These are phyloP conservation scores for Mythimna loreyi DNA, from an alignment of 2,888 invertebrate genomes.

Conservation along the genomic window DNA sequence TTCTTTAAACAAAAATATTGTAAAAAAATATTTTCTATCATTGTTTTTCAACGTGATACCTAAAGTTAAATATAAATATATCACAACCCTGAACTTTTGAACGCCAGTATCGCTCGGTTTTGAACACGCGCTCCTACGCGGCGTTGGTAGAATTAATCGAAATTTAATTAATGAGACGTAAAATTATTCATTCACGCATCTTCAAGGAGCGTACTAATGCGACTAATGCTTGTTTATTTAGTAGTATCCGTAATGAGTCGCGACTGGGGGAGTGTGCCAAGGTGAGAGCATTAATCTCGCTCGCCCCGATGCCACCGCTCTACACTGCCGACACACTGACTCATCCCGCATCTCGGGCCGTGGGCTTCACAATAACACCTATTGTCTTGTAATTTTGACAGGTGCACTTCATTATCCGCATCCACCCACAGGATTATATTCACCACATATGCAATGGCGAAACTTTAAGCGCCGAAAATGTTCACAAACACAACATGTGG, in stretches of 20 bases:
- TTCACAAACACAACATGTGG: conserved; percentile 12
- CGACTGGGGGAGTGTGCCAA: conserved; percentile 62
- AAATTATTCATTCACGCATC: conserved; percentile 51
- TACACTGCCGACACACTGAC: conserved; percentile 51
- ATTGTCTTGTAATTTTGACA: conserved; percentile 59
- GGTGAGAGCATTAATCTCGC: conserved; percentile 59
- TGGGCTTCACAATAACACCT: conserved; percentile 61
- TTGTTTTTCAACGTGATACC: conserved; percentile 18
- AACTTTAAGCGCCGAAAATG: conserved; percentile 16
- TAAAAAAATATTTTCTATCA: not conserved
- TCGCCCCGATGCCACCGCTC: conserved; percentile 28
- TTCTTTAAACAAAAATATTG: not conserved
- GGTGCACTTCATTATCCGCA: conserved; percentile 56
- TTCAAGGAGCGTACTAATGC: conserved; percentile 31
- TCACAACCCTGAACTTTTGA: conserved; percentile 56
- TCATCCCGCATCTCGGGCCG: conserved; percentile 50
- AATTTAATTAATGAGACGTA: conserved; percentile 48
- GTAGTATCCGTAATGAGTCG: conserved; percentile 55
- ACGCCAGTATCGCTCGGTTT: conserved; percentile 32
- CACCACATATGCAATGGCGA: conserved; percentile 27
- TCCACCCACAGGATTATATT: conserved; percentile 47
- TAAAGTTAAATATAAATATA: conserved; percentile 34
- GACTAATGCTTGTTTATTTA: conserved; percentile 58
- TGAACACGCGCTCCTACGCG: conserved; percentile 23
- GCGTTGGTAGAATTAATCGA: conserved; percentile 10